Conservation (phyloP, 37 sponge, comb jelly and placozoan genomes). For the Agelas oroides region DNA sequence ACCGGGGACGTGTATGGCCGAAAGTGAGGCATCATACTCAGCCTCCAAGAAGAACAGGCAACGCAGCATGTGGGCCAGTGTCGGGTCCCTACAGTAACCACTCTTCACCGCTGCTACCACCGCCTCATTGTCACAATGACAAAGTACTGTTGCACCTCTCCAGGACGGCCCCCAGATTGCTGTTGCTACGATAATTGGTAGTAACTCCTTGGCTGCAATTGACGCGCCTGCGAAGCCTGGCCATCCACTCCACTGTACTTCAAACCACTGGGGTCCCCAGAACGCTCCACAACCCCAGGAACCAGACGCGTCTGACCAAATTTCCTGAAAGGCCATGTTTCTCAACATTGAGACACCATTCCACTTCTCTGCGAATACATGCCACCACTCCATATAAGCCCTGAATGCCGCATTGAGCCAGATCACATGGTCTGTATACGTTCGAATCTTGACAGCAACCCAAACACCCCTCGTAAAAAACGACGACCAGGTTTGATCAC, state of each 20-base stretch:
- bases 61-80: background rate
- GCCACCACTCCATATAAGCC: slow-evolving; percentile 39
- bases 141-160: slow-evolving; percentile 1
- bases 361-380: slow-evolving; percentile 9
- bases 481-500: slow-evolving; percentile 15
- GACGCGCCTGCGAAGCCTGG: background rate
- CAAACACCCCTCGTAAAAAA: slow-evolving; percentile 20
- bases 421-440: slow-evolving; percentile 5
- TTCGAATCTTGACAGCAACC: background rate
- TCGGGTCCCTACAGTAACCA: slow-evolving; percentile 9
- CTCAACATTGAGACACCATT: slow-evolving; percentile 23
- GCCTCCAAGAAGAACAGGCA: slow-evolving; percentile 31
- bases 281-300: slow-evolving; percentile 25
- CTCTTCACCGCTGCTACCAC: background rate
- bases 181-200: background rate
- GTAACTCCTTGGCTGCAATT: slow-evolving; percentile 15
- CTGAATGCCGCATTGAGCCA: slow-evolving; percentile 13
- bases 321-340: background rate
- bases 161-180: slow-evolving; percentile 2
- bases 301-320: slow-evolving; percentile 25
- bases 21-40: background rate
- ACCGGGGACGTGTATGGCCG: slow-evolving; percentile 10
- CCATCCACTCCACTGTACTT: slow-evolving; percentile 1
- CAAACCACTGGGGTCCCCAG: slow-evolving; percentile 16
- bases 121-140: slow-evolving; percentile 22